Conservation (phyloP, 2,888 invertebrate species). For the Caenorhabditis wallacei region DNA sequence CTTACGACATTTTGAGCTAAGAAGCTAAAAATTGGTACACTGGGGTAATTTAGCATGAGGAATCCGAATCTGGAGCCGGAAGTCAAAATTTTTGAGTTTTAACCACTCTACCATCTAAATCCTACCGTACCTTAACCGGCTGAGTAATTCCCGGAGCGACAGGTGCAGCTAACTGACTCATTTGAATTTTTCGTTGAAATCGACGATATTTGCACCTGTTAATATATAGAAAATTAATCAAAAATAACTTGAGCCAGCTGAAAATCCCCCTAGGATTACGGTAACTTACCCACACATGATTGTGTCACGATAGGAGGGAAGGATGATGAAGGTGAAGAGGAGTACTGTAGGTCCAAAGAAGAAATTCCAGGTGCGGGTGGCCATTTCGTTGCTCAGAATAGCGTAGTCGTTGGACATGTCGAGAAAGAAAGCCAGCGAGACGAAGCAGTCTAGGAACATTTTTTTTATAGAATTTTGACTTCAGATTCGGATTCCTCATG, state of each 20-base stretch:
- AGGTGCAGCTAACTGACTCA: constrained; percentile 37
- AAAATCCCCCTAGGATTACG: constrained; percentile 7
- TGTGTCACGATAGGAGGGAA: constrained; percentile 66
- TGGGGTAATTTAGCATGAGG: too few species aligned
- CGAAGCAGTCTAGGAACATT: constrained; percentile 56
- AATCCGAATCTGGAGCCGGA: too few species aligned
- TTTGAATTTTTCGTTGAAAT: constrained; percentile 47
- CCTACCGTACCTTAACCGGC: constrained; percentile 26
- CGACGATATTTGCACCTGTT: constrained; percentile 60
- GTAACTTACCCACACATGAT: constrained; percentile 65
- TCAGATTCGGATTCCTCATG: neutral
- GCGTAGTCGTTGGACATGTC: constrained; percentile 49
- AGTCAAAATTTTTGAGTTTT: too few species aligned
- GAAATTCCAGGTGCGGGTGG: constrained; percentile 64
- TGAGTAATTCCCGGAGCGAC: constrained; percentile 34
- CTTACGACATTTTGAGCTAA: constrained; percentile 5
- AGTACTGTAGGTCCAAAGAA: constrained; percentile 61
- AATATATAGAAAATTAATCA: too few species aligned
- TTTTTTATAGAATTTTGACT: neutral
- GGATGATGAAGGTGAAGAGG: constrained; percentile 63
- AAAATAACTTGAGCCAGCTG: constrained; percentile 6
- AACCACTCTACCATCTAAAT: too few species aligned
- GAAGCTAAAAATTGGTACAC: neutral
- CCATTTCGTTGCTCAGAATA: constrained; percentile 63
- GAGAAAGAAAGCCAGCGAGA: constrained; percentile 62